Conservation (phyloP, 2,797 vertebrate genomes). For the Sternarchorhynchus goeldii region DNA sequence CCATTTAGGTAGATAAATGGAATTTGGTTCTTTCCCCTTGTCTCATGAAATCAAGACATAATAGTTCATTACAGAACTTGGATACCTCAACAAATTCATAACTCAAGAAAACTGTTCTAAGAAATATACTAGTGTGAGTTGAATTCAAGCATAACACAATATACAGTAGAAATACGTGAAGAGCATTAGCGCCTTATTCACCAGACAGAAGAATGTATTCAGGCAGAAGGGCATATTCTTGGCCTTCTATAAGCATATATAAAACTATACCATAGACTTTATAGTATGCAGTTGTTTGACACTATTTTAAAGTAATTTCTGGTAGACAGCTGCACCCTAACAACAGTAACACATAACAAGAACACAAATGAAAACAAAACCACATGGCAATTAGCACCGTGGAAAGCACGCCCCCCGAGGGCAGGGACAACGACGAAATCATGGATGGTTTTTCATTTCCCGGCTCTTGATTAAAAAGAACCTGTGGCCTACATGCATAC, state of each 20-base stretch:
- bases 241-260: not conserved
- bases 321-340: not conserved
- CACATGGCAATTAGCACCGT: too few species aligned
- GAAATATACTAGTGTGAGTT: not conserved
- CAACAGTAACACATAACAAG: not conserved
- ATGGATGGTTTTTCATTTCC: constrained; percentile 7
- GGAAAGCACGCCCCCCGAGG: too few species aligned
- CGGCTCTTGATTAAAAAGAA: constrained; percentile 16
- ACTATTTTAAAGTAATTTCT: not conserved
- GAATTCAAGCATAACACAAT: constrained; percentile 10
- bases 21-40: constrained; percentile 23
- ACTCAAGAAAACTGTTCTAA: constrained; percentile 15
- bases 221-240: too few species aligned
- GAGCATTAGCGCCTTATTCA: not conserved
- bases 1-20: constrained; percentile 49
- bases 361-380: not conserved
- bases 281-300: not conserved
- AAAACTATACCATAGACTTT: not conserved
- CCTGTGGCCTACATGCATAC: not conserved
- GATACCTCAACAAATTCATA: constrained; percentile 40
- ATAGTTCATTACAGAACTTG: constrained; percentile 1
- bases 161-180: not conserved
- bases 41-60: constrained; percentile 47
- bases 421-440: too few species aligned
- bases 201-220: not conserved